A percentile compares a stretch with the other conserved stretches of the same genome.
These are phyloP conservation scores for Marmota monax DNA, from an alignment of 2,113 vertebrate species.

Conservation along the genomic window DNA sequence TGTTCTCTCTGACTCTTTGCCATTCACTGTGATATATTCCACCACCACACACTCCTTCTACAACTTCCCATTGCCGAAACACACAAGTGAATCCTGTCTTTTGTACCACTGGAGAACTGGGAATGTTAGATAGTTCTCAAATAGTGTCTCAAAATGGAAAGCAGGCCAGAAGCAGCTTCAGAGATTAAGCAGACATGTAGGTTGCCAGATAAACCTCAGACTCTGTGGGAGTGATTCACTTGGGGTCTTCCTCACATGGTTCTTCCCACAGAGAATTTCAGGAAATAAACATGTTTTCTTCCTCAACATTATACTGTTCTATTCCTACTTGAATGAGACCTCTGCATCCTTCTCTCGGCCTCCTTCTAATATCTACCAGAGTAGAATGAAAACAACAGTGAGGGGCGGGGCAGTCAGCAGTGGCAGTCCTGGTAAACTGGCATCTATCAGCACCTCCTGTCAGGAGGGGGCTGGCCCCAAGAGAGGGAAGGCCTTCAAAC, in stretches of 20 bases:
- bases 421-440: background rate
- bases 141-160: background rate
- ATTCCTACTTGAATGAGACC: background rate
- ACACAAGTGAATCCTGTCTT: background rate
- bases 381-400: background rate
- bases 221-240: background rate
- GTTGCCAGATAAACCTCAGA: background rate
- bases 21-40: background rate
- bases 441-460: background rate
- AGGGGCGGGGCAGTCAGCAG: background rate
- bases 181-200: background rate
- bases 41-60: background rate
- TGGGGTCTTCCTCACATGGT: rapidly evolving
- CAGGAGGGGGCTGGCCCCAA: background rate
- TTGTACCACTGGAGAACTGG: background rate
- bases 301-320: background rate
- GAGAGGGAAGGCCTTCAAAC: background rate
- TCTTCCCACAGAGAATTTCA: background rate
- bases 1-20: background rate
- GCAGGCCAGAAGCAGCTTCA: background rate
- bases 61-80: background rate
- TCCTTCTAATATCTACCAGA: background rate
- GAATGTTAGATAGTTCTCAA: background rate
- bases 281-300: background rate
- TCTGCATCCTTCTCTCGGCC: background rate